A percentile compares a stretch with the other conserved stretches of the same genome.
phyloP scores from a whole-genome alignment of 2,113 vertebrate species.

The Neofelis nebulosa region DNA sequence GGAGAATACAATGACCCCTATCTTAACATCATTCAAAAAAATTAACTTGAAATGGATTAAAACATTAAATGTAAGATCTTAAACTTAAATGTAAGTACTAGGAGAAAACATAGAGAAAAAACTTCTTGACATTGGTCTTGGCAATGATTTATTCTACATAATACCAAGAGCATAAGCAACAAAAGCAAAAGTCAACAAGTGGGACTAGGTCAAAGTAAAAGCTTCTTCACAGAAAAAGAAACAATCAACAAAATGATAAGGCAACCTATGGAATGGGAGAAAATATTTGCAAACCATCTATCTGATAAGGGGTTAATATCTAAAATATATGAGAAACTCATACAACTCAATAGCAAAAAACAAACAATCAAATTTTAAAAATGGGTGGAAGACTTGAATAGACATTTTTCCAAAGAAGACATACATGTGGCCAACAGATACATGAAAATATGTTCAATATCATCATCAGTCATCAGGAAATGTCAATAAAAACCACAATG shows the following conservation, averaged over 20 bases:
- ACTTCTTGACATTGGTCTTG: not conserved
- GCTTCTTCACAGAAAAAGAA: not conserved
- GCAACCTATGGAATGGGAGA: not conserved
- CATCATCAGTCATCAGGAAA: not conserved
- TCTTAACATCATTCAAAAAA: not conserved
- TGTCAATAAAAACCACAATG: not conserved
- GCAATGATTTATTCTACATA: not conserved
- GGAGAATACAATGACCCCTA: not conserved
- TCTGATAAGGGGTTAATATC: not conserved
- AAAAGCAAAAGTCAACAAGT: not conserved
- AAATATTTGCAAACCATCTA: not conserved
- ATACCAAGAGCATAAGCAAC: not conserved
- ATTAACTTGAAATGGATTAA: not conserved
- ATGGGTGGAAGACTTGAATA: too few species aligned
- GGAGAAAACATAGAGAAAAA: not conserved
- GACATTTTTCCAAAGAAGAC: too few species aligned
- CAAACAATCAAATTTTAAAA: not conserved
- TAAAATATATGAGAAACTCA: not conserved
- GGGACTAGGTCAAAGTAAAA: not conserved
- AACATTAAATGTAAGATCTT: not conserved
- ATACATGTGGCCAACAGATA: too few species aligned
- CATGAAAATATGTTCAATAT: too few species aligned
- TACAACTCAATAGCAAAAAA: not conserved
- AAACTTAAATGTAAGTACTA: not conserved
- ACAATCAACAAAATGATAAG: not conserved